Conservation (phyloP, 2,113 vertebrate species). For the Egretta garzetta region DNA sequence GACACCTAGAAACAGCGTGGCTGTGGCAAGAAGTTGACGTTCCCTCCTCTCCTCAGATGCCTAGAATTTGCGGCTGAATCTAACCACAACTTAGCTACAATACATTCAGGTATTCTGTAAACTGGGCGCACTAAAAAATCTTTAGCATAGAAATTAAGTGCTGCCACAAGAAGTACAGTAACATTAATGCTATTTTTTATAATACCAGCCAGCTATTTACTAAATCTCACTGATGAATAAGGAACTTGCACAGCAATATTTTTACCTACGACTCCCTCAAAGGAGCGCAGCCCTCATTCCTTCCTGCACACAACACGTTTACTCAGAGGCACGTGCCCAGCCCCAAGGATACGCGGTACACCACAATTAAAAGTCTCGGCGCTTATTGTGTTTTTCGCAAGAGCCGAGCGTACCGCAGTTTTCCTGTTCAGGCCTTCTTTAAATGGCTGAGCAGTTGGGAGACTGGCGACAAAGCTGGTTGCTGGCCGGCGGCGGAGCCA, state of each 20-base stretch:
- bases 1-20: neutral
- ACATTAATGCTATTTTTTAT: neutral
- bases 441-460: rapidly evolving
- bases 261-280: neutral
- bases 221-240: neutral
- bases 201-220: neutral
- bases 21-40: neutral
- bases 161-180: neutral
- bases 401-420: rapidly evolving
- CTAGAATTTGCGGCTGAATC: neutral
- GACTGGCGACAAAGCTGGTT: rapidly evolving
- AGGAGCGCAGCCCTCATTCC: neutral
- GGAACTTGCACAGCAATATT: neutral
- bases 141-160: too few relatives aligned
- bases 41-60: neutral
- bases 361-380: neutral
- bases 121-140: neutral
- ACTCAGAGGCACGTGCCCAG: rapidly evolving
- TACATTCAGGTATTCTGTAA: neutral
- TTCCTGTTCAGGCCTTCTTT: neutral
- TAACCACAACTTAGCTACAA: neutral
- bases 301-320: rapidly evolving
- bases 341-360: rapidly evolving
- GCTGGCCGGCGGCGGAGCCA: rapidly evolving
- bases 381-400: rapidly evolving